Conservation (phyloP, 2,797 vertebrate genomes). For the Helostoma temminkii region DNA sequence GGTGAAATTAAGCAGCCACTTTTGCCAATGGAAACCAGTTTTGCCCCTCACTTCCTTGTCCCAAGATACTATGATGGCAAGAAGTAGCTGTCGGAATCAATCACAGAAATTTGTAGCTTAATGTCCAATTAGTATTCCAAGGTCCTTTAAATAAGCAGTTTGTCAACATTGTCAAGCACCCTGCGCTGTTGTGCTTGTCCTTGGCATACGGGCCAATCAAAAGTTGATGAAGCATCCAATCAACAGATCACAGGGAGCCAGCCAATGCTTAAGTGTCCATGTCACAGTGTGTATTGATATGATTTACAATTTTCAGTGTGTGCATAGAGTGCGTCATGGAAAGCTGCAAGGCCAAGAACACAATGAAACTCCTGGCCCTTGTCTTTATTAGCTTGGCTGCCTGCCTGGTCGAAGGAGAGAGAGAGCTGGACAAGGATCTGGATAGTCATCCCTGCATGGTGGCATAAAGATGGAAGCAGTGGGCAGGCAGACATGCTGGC, state of each 20-base stretch:
- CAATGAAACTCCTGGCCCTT: slow-evolving; percentile 63
- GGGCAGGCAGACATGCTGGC: slow-evolving; percentile 4
- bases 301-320: slow-evolving; percentile 62
- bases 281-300: slow-evolving; percentile 59
- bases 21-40: slow-evolving; percentile 18
- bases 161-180: slow-evolving; percentile 64
- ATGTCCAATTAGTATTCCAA: slow-evolving; percentile 71
- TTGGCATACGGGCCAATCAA: slow-evolving; percentile 72
- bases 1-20: slow-evolving; percentile 13
- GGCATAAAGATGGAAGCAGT: slow-evolving; percentile 27
- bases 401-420: slow-evolving; percentile 43
- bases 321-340: slow-evolving; percentile 62
- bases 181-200: slow-evolving; percentile 56
- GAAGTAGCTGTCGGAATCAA: slow-evolving; percentile 57
- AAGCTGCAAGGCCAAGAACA: slow-evolving; percentile 67
- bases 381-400: slow-evolving; percentile 69
- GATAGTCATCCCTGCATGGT: slow-evolving; percentile 27
- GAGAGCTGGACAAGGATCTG: slow-evolving; percentile 38
- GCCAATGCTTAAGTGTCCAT: slow-evolving; percentile 59
- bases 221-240: slow-evolving; percentile 71
- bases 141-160: slow-evolving; percentile 70
- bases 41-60: slow-evolving; percentile 5
- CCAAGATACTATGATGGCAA: slow-evolving; percentile 34
- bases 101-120: slow-evolving; percentile 53
- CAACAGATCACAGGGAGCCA: slow-evolving; percentile 58